Percentiles rank a stretch among this genome's conserved stretches.
Conservation (phyloP, 2,113 vertebrate genomes). For the Paramisgurnus dabryanus region DNA sequence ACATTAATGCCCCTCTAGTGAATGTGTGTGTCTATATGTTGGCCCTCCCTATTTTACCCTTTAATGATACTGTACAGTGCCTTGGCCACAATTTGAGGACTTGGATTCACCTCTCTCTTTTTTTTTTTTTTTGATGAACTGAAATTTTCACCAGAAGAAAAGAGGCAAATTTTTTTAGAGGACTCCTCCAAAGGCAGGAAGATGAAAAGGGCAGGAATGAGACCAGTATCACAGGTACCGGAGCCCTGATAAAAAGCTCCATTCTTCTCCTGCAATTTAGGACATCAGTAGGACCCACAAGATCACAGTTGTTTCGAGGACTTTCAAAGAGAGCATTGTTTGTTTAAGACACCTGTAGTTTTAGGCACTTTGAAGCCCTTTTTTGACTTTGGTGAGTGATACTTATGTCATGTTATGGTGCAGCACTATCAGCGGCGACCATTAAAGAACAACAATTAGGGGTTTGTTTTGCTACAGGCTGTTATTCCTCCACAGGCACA, state of each 20-base stretch:
- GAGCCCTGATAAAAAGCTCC: constrained; percentile 78
- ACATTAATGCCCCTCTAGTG: constrained; percentile 84
- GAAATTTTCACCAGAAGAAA: constrained; percentile 89
- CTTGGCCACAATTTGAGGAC: constrained; percentile 71
- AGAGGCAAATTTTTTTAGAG: constrained; percentile 76
- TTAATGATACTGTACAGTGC: constrained; percentile 72
- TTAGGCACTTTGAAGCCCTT: constrained; percentile 63
- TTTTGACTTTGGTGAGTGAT: constrained; percentile 48
- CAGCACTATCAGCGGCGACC: not conserved
- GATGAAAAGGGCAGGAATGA: constrained; percentile 89
- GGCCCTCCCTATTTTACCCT: constrained; percentile 59
- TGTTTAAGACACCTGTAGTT: constrained; percentile 71
- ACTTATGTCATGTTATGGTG: constrained; percentile 4
- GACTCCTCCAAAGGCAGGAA: constrained; percentile 81
- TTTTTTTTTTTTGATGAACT: constrained; percentile 84
- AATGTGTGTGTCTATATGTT: constrained; percentile 47
- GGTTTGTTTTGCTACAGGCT: constrained; percentile 24
- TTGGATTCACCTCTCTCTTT: constrained; percentile 85
- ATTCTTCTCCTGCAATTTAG: constrained; percentile 82
- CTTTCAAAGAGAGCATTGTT: constrained; percentile 64
- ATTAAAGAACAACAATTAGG: not conserved
- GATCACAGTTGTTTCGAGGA: constrained; percentile 74
- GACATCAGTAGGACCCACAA: constrained; percentile 75
- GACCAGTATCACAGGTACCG: constrained; percentile 79
- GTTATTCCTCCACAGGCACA: constrained; percentile 28